Evolutionary conservation across 1,140 invertebrate genomes (phyloP), one percentile per base, ranked within the genome.

Genomic region (Drosophila lacertosa): DNA sequence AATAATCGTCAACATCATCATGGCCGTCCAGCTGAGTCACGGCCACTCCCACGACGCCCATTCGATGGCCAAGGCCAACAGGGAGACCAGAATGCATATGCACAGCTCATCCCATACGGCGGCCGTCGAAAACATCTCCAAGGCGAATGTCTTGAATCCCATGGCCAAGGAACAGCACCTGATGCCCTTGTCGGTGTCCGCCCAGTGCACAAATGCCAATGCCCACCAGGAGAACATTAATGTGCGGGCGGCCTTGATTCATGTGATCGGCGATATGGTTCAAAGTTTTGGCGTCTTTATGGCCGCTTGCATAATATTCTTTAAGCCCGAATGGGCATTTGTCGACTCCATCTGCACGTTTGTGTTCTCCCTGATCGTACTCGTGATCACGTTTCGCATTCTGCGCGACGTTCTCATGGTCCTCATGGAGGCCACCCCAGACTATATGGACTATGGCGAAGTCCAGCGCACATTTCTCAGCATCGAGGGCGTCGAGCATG

Each of bases 361-460:
- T 77, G 68, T 97, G 39, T 98, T 98, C 93, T 96, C 96, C 11
- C 90, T 96, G 6, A 92, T 98, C 58, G 96, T 98, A 20, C 92
- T 98, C 39, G 90, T 93, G 59, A 96, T 96, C 6, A 97, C 97
- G 0, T 90, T 95, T 45, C 92, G 92, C 33, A 95, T 98, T n/a
- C 92, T 97, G 15, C 92, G 92, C 47, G 96, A 98, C 89, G 94
- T 96, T 1, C 71, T 96, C 4, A 92, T 93, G 74, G 96, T 98
- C n/a, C 93, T 99, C 1, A 98, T 99, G 97, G 98, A 99, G 94
- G 98, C 97, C 26, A 95, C 96, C 2, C 98, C 98, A 0, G 95
- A 74, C 15, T 90, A 64, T 39, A 47, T 91, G 64, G 82, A 91
- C 37, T 91, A 91, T 51, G 76, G 77, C 6, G 79, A 82, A 44